Conservation (phyloP, 2,888 invertebrate genomes). For the Watsonalla cultraria region DNA sequence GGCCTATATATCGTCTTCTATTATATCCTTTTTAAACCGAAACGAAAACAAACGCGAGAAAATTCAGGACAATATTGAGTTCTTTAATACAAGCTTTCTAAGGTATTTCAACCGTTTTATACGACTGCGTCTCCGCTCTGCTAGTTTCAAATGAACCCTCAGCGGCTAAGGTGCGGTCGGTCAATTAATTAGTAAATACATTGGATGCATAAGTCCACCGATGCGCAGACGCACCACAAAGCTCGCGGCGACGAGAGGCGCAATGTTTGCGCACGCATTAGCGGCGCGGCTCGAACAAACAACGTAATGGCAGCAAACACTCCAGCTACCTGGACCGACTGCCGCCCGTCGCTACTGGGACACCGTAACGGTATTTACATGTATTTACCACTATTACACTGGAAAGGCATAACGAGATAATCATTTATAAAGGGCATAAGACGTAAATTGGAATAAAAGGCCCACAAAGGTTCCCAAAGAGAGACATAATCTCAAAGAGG, state of each 20-base stretch:
- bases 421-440: background rate
- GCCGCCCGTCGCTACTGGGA: constrained; percentile 32
- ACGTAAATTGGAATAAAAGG: too few species aligned
- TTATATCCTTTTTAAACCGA: too few species aligned
- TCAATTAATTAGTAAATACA: background rate
- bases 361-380: constrained; percentile 25
- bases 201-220: background rate
- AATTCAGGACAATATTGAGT: too few species aligned
- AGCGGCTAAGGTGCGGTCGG: background rate
- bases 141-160: too few species aligned
- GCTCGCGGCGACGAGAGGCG: constrained; percentile 6
- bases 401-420: background rate
- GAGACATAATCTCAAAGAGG: too few species aligned
- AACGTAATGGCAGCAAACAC: constrained; percentile 71
- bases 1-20: too few species aligned
- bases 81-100: too few species aligned
- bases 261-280: constrained; percentile 73
- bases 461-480: too few species aligned
- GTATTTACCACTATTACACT: background rate
- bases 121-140: too few species aligned
- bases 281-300: constrained; percentile 58
- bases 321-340: constrained; percentile 16
- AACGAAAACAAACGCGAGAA: too few species aligned
- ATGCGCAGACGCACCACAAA: background rate
- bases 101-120: too few species aligned